Conservation (phyloP, 2,888 invertebrate species). For the Acrobasis suavella region DNA sequence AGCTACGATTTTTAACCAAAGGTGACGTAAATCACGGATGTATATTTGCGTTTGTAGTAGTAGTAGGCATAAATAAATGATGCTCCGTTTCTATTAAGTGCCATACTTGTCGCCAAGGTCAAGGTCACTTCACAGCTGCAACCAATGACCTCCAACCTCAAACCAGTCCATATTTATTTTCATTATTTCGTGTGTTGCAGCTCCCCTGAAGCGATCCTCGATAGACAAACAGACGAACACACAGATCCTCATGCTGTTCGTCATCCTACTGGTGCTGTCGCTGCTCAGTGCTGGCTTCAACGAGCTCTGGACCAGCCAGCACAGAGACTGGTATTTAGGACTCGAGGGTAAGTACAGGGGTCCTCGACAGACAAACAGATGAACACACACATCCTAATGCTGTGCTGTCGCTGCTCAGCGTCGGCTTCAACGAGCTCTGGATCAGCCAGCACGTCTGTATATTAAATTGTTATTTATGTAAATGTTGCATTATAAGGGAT, state of each 20-base stretch:
- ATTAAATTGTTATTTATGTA: too few species aligned
- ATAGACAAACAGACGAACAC: slow-evolving; percentile 96
- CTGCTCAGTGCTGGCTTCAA: slow-evolving; percentile 95
- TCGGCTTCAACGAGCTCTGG: slow-evolving; percentile 94
- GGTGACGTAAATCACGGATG: too few species aligned
- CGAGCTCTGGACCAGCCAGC: slow-evolving; percentile 90
- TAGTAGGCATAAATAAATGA: too few species aligned
- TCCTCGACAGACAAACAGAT: slow-evolving; percentile 74
- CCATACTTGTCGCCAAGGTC: too few species aligned
- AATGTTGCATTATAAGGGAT: too few species aligned
- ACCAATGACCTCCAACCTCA: too few species aligned
- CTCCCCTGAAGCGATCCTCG: slow-evolving; percentile 94
- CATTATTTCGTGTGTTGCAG: slow-evolving; percentile 37
- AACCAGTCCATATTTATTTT: too few species aligned
- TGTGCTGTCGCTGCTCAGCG: slow-evolving; percentile 95
- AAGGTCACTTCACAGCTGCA: too few species aligned
- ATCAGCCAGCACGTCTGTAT: slow-evolving; percentile 61
- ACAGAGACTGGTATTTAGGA: slow-evolving; percentile 93
- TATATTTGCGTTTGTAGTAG: too few species aligned
- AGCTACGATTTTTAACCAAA: too few species aligned
- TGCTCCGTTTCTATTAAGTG: too few species aligned
- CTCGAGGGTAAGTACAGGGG: slow-evolving; percentile 82
- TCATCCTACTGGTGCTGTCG: slow-evolving; percentile 94
- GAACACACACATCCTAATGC: slow-evolving; percentile 96
- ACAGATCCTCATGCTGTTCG: slow-evolving; percentile 97